Percentiles rank a stretch among this genome's conserved stretches.
These are phyloP conservation scores for Drosophila ironensis DNA, from an alignment of 1,140 invertebrate species.

Conservation along the genomic window DNA sequence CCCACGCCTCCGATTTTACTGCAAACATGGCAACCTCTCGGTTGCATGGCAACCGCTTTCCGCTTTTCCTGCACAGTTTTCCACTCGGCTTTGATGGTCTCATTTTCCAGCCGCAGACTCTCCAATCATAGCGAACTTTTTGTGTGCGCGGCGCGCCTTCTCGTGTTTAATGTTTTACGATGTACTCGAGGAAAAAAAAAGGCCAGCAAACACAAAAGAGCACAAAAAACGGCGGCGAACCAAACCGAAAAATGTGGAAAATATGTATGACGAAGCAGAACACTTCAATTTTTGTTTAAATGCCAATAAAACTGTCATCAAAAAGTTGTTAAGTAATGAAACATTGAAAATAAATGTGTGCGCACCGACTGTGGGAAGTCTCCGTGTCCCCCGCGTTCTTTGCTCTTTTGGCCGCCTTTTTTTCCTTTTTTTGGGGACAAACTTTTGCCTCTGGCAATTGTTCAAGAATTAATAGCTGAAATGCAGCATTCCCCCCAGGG, in stretches of 20 bases:
- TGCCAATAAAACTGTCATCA: constrained; percentile 77
- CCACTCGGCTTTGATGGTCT: constrained; percentile 36
- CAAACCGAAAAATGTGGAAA: constrained; percentile 17
- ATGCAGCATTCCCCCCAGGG: constrained; percentile 33
- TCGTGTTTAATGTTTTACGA: constrained; percentile 44
- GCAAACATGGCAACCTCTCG: constrained; percentile 5
- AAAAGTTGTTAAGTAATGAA: constrained; percentile 79
- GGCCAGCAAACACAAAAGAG: no score
- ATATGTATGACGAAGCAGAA: constrained; percentile 31
- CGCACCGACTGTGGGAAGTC: constrained; percentile 21
- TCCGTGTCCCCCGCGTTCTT: background rate
- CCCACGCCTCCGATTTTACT: background rate
- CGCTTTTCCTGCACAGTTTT: background rate
- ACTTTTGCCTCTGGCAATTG: constrained; percentile 63
- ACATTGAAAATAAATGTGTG: constrained; percentile 66
- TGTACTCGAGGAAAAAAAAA: constrained; percentile 32
- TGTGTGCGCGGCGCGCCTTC: constrained; percentile 27
- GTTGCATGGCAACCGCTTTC: constrained; percentile 7
- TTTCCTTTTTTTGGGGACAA: constrained; percentile 27
- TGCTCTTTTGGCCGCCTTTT: background rate
- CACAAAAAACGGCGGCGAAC: background rate
- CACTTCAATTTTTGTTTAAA: constrained; percentile 56
- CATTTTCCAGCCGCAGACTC: constrained; percentile 36
- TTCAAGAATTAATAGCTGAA: constrained; percentile 45
- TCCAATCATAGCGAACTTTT: constrained; percentile 39